phyloP scores from a whole-genome alignment of 2,113 vertebrate genomes.

The Ranitomeya variabilis region DNA sequence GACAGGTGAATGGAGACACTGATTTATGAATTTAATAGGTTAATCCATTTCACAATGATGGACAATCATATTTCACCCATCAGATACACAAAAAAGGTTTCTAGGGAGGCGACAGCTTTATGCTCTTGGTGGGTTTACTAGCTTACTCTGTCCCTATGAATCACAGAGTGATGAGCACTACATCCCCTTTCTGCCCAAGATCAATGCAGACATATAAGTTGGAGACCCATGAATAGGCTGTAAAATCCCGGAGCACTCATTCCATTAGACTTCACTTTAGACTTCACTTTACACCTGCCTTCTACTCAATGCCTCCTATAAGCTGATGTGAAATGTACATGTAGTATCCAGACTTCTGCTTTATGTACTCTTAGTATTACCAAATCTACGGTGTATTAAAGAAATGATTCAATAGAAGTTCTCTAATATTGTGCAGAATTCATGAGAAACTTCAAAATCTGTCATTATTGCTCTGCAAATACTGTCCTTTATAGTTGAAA shows the following conservation, averaged over 20 bases:
- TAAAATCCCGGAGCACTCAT: neutral
- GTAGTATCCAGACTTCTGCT: neutral
- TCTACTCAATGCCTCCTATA: neutral
- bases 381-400: neutral
- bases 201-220: conserved; percentile 36
- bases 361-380: neutral
- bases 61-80: conserved; percentile 41
- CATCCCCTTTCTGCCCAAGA: conserved; percentile 6
- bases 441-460: too few species aligned
- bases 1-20: neutral
- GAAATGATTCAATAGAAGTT: neutral
- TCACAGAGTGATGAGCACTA: conserved; percentile 2
- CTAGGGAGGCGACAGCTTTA: conserved; percentile 48
- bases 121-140: conserved; percentile 26
- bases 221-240: neutral
- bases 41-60: conserved; percentile 43
- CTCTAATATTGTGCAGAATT: neutral
- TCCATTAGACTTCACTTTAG: neutral
- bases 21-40: conserved; percentile 46
- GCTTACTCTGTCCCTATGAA: conserved; percentile 26
- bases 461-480: too few species aligned
- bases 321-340: neutral
- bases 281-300: neutral
- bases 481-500: too few species aligned
- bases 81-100: conserved; percentile 48